phyloP scores from a whole-genome alignment of 2,113 vertebrate species.

The Anhinga anhinga region DNA sequence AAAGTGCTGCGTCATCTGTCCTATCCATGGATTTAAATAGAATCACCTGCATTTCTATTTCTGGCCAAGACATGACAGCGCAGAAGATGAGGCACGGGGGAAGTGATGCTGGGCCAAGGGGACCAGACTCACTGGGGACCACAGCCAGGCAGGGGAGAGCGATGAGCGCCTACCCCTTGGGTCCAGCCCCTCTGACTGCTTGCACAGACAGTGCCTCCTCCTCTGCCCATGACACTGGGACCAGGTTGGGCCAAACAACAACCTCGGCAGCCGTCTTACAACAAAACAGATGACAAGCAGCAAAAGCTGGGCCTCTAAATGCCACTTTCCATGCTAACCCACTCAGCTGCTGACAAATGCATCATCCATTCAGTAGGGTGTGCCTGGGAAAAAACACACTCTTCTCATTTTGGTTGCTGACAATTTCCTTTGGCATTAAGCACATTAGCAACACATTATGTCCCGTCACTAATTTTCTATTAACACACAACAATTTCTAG shows the following conservation, averaged over 20 bases:
- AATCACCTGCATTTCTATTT: neutral
- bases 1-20: neutral
- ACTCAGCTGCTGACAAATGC: neutral
- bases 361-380: neutral
- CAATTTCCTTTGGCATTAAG: neutral
- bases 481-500: neutral
- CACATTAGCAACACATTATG: neutral
- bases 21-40: neutral
- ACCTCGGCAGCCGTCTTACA: neutral
- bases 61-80: neutral
- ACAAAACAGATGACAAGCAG: neutral
- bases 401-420: neutral
- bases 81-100: neutral
- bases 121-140: neutral
- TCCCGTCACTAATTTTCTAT: neutral
- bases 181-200: neutral
- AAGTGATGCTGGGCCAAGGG: neutral
- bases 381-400: neutral
- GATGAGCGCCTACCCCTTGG: fast-evolving
- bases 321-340: neutral
- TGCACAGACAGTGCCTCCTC: neutral
- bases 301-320: neutral
- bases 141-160: neutral
- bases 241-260: neutral
- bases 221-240: neutral